Percentiles rank a stretch among this genome's conserved stretches.
These are phyloP conservation scores for Eristalinus sepulchralis DNA, from an alignment of 2,888 invertebrate genomes.

Conservation along the genomic window DNA sequence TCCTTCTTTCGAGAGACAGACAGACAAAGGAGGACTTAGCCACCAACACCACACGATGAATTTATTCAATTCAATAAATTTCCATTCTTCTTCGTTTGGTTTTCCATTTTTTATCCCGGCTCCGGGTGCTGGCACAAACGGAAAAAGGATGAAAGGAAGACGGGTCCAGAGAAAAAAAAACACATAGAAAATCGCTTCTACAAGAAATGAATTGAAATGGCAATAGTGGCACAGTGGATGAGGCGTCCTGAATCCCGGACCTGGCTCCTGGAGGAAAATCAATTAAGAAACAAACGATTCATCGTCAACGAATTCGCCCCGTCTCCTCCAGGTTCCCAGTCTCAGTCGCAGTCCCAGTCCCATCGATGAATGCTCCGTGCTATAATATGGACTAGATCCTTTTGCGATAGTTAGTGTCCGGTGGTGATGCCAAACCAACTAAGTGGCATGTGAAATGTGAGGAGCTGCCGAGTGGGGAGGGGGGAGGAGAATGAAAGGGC, in stretches of 20 bases:
- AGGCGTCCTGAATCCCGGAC: constrained; percentile 19
- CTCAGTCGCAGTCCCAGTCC: not conserved
- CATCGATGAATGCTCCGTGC: not conserved
- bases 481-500: not conserved
- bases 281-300: constrained; percentile 70
- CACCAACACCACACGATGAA: constrained; percentile 60
- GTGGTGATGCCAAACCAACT: constrained; percentile 30
- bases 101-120: constrained; percentile 60
- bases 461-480: not conserved
- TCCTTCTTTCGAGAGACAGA: constrained; percentile 23
- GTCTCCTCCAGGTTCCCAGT: not conserved
- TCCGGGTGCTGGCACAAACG: not conserved
- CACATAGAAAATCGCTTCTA: constrained; percentile 17
- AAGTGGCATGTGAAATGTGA: constrained; percentile 20
- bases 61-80: constrained; percentile 71
- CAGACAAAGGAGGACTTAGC: constrained; percentile 56
- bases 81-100: constrained; percentile 61
- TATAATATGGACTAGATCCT: constrained; percentile 30
- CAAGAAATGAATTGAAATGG: constrained; percentile 59
- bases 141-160: not conserved
- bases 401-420: constrained; percentile 57
- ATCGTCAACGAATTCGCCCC: constrained; percentile 8
- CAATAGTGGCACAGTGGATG: constrained; percentile 29
- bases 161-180: not conserved
- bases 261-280: constrained; percentile 67